Conservation (phyloP, 2,113 vertebrate genomes). For the Carassius auratus region DNA sequence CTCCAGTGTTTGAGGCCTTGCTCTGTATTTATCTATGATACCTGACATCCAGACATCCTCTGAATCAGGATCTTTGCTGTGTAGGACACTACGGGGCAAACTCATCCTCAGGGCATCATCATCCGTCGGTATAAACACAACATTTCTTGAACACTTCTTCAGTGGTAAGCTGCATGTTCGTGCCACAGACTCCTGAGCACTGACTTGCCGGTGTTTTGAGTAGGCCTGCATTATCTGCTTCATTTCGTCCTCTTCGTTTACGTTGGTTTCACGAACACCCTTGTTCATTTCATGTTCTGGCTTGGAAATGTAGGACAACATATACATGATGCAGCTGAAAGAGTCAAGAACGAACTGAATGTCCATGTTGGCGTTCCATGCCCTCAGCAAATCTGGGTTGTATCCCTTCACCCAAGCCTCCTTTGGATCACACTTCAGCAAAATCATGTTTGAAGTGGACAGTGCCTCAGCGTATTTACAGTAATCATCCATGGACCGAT, state of each 20-base stretch:
- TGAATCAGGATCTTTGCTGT: background rate
- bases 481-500: background rate
- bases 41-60: no score
- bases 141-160: background rate
- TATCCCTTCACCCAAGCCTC: no score
- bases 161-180: no score
- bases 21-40: no score
- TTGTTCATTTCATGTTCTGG: slow-evolving; percentile 29
- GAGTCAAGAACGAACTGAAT: background rate
- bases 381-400: no score
- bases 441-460: background rate
- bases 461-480: background rate
- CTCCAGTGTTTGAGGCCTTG: no score
- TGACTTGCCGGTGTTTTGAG: background rate
- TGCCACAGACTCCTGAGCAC: background rate
- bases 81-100: background rate
- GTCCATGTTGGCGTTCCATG: background rate
- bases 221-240: background rate
- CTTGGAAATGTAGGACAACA: slow-evolving; percentile 26
- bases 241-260: background rate
- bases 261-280: background rate
- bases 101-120: background rate
- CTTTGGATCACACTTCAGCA: background rate
- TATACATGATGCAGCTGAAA: slow-evolving; percentile 39
- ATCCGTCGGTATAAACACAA: background rate